Conservation (phyloP, 2,888 invertebrate species). For the Carcina quercana region DNA sequence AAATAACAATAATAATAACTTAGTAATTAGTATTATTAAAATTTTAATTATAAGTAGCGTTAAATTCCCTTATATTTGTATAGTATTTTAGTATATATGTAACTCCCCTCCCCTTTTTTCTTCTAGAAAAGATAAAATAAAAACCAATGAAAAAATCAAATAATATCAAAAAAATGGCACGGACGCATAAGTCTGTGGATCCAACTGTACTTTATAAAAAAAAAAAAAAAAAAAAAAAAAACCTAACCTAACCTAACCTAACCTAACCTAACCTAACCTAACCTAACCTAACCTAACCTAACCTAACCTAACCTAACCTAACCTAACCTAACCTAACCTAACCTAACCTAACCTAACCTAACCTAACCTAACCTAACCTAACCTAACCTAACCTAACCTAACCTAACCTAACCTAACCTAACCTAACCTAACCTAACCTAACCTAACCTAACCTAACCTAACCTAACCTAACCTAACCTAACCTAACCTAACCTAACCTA, state of each 20-base stretch:
- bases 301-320: constrained; percentile 19
- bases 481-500: constrained; percentile 20
- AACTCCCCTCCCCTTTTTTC: no score
- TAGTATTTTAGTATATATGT: no score
- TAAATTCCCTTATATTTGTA: no score
- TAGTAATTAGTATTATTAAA: no score
- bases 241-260: constrained; percentile 10
- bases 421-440: constrained; percentile 23
- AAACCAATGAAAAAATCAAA: no score
- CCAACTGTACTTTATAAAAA: no score
- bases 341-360: constrained; percentile 19
- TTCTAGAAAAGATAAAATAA: no score
- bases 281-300: constrained; percentile 19
- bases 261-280: constrained; percentile 21
- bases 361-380: constrained; percentile 20
- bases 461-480: constrained; percentile 20
- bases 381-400: constrained; percentile 20
- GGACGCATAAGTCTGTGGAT: no score
- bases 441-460: constrained; percentile 21
- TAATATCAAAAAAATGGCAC: no score
- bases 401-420: constrained; percentile 22
- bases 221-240: no score
- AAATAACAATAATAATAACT: no score
- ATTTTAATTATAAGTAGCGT: no score
- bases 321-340: constrained; percentile 16